Evolutionary conservation across 2,797 vertebrate genomes (phyloP).

Genomic region (Antrozous pallidus): DNA sequence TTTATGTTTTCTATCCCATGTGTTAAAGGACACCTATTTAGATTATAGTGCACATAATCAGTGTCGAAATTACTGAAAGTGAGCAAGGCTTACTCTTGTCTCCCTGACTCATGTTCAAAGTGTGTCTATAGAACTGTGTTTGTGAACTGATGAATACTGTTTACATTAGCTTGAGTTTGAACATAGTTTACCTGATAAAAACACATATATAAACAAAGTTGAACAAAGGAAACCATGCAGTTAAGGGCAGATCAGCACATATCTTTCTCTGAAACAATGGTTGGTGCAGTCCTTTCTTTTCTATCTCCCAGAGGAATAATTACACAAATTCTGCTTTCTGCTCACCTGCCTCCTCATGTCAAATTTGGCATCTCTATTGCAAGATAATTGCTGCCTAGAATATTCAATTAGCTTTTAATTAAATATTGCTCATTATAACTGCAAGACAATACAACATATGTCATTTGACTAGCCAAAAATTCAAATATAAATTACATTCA

Average conservation of each 20-base stretch:
- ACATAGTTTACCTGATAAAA: neutral
- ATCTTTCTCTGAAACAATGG: neutral
- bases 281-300: neutral
- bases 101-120: neutral
- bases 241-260: neutral
- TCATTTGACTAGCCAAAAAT: slow-evolving; percentile 69
- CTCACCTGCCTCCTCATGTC: slow-evolving; percentile 74
- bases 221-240: neutral
- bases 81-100: neutral
- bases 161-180: neutral
- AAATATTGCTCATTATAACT: slow-evolving; percentile 81
- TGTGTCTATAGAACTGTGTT: neutral
- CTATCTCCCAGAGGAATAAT: slow-evolving; percentile 66
- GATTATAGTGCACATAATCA: neutral
- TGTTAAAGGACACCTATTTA: neutral
- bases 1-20: neutral
- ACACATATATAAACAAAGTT: neutral
- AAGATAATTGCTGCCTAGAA: slow-evolving; percentile 69
- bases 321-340: slow-evolving; percentile 70
- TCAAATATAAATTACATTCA: slow-evolving; percentile 61
- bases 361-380: slow-evolving; percentile 70
- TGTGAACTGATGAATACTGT: neutral
- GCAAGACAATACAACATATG: slow-evolving; percentile 72
- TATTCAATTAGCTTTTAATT: slow-evolving; percentile 80
- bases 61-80: neutral